phyloP scores from a whole-genome alignment of 2,797 vertebrate genomes.

The Decapterus maruadsi region DNA sequence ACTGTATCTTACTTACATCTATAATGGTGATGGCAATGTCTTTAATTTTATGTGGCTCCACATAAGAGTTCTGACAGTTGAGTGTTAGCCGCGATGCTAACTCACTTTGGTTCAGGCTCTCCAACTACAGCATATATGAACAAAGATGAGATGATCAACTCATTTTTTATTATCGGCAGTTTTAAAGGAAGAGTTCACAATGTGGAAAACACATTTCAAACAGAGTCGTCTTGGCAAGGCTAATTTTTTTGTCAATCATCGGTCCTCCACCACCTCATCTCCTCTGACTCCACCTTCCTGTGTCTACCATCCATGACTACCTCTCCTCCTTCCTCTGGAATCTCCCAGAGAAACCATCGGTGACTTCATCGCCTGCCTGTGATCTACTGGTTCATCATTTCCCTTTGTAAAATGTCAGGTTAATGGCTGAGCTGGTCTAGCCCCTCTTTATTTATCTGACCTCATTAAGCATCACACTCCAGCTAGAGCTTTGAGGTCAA shows the following conservation, averaged over 20 bases:
- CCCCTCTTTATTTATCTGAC: no score
- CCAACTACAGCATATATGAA: conserved; percentile 85
- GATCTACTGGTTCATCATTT: no score
- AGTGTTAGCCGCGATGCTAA: conserved; percentile 96
- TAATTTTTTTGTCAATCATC: neutral
- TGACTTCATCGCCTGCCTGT: no score
- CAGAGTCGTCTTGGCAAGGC: no score
- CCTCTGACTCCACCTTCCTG: no score
- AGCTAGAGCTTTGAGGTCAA: no score
- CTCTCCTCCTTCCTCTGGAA: no score
- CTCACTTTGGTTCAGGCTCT: conserved; percentile 96
- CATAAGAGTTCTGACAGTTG: conserved; percentile 99
- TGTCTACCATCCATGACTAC: no score
- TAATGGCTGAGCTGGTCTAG: no score
- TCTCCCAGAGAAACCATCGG: no score
- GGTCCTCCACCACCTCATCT: neutral
- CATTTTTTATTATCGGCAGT: neutral
- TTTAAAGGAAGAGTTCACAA: neutral
- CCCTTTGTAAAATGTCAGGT: no score
- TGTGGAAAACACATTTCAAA: neutral
- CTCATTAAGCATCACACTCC: no score
- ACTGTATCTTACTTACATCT: conserved; percentile 88
- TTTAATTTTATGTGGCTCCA: conserved; percentile 98
- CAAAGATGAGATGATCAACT: conserved; percentile 2
- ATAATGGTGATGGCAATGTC: conserved; percentile 96